A percentile compares a stretch with the other conserved stretches of the same genome.
Evolutionary conservation across 64 coral and sea anemone genomes (phyloP).

Genomic region (Acropora tenuis): DNA sequence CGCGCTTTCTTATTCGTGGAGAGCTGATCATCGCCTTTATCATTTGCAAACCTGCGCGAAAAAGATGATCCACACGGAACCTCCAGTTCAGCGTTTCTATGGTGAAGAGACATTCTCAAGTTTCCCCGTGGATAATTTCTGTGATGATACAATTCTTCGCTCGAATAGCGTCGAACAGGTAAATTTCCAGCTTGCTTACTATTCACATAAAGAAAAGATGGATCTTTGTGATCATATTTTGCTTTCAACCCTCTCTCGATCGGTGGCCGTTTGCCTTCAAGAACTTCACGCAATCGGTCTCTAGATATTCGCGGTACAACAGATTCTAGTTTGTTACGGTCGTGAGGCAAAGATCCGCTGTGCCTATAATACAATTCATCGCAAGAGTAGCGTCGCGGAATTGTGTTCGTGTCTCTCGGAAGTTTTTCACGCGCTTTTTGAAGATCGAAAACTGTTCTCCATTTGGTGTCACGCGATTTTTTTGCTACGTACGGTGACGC

Average conservation of each 20-base stretch:
- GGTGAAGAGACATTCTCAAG: not conserved
- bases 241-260: not conserved
- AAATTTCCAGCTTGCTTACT: not conserved
- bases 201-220: not conserved
- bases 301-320: not conserved
- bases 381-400: constrained; percentile 2
- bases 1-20: not conserved
- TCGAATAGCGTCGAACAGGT: constrained; percentile 15
- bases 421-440: constrained; percentile 5
- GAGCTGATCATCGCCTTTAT: not conserved
- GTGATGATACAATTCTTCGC: constrained; percentile 12
- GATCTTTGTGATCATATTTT: not conserved
- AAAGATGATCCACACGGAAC: not conserved
- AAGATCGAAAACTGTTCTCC: constrained; percentile 5
- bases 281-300: not conserved
- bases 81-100: not conserved
- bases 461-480: not conserved
- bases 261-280: not conserved
- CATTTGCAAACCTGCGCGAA: not conserved
- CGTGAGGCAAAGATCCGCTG: not conserved
- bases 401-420: not conserved
- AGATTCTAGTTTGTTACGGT: not conserved
- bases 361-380: not conserved
- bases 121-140: not conserved
- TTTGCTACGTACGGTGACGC: not conserved